These are phyloP conservation scores for Listronotus oregonensis DNA, from an alignment of 1,140 invertebrate genomes.

Conservation along the genomic window DNA sequence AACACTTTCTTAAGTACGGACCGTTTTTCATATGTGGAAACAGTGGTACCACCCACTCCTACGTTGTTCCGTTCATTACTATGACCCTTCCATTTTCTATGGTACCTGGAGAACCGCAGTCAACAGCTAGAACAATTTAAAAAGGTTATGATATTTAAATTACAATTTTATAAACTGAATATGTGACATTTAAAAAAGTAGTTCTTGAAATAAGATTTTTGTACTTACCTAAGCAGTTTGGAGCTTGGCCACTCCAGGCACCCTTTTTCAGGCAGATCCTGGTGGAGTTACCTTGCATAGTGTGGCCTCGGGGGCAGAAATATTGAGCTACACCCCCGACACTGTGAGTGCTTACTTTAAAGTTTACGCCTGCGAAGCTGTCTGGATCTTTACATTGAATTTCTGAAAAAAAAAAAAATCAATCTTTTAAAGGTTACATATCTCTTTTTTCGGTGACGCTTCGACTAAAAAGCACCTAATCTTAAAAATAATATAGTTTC, in stretches of 20 bases:
- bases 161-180: too few species aligned
- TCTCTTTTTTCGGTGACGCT: too few species aligned
- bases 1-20: constrained; percentile 79
- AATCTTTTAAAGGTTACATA: background rate
- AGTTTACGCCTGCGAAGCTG: constrained; percentile 63
- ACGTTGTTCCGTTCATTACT: constrained; percentile 83
- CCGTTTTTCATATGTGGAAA: constrained; percentile 81
- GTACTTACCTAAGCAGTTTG: constrained; percentile 75
- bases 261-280: constrained; percentile 79
- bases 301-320: constrained; percentile 79
- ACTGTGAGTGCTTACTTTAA: constrained; percentile 66
- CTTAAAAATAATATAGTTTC: too few species aligned
- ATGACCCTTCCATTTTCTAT: constrained; percentile 87
- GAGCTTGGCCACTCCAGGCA: constrained; percentile 78
- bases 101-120: constrained; percentile 76
- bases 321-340: constrained; percentile 81
- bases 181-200: too few species aligned
- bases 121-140: constrained; percentile 67
- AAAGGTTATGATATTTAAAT: too few species aligned
- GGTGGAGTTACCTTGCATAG: constrained; percentile 77
- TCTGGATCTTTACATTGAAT: constrained; percentile 77
- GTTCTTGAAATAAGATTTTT: too few species aligned
- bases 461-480: too few species aligned
- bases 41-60: constrained; percentile 87
- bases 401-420: constrained; percentile 61